Evolutionary conservation across 2,888 invertebrate genomes (phyloP), one percentile per base, ranked within the genome.

Genomic region (Cheiracanthium punctorium): DNA sequence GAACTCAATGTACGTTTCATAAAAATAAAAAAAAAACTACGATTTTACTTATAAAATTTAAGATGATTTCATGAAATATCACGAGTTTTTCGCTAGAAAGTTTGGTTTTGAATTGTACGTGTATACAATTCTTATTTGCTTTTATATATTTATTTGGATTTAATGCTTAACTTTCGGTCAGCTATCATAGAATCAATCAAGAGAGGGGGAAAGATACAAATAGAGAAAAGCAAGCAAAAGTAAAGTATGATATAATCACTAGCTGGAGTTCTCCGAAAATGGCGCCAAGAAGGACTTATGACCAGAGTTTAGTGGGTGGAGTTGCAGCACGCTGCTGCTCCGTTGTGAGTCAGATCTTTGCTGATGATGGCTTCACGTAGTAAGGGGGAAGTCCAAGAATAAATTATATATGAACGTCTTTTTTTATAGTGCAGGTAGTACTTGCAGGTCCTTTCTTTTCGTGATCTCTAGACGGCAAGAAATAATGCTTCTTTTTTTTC

Each of bases 251-350:
- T 37, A 4, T 37, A 37, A 37, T 10, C 58, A 58, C 58, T 58
- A 24, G 58, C 1, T 58, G 24, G 14, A 58, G 24, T 58, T 58
- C 24, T n/a, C 24, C 2, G 14, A 58, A 58, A 58, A 58, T 73
- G 73, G 58, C 73, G 58, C 58, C 73, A 33, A 33, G 48, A n/a
- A n/a, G n/a, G n/a, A 73, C 24, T 75, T 76, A 52, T 75, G 75
- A 82, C 75, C 70, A 82, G 75, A 58, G 58, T 33, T 28, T 65
- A 43, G 67, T 70, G 82, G 77, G 76, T 71, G 77, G 82, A 82
- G 82, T 32, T 76, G 41, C 28, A 33, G 32, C 48, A 74, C 41
- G 79, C 32, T 71, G 58, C 24, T 24, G 52, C 48, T 52, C 32
- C 65, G 33, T 29, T 58, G 33, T 76, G 82, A 82, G 64, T 82